These are phyloP conservation scores for Protobothrops mucrosquamatus DNA, from an alignment of 2,113 vertebrate genomes.

Conservation along the genomic window DNA sequence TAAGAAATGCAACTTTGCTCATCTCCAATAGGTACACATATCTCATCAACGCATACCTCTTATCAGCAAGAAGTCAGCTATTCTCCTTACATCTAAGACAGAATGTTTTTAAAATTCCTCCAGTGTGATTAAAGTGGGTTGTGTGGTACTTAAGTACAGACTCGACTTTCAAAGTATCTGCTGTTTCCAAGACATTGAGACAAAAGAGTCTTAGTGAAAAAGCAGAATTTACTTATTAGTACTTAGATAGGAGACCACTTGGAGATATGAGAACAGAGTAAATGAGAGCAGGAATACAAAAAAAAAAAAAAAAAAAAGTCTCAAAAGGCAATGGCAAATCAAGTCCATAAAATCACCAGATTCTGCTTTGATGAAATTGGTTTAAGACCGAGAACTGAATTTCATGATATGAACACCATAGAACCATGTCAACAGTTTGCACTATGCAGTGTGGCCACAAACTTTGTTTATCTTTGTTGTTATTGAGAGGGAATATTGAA, in stretches of 20 bases:
- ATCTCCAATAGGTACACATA: background rate
- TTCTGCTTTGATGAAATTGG: background rate
- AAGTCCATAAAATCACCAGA: background rate
- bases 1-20: background rate
- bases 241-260: background rate
- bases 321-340: background rate
- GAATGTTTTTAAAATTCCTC: background rate
- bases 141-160: background rate
- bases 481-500: background rate
- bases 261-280: background rate
- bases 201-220: background rate
- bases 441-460: background rate
- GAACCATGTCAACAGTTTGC: background rate
- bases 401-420: background rate
- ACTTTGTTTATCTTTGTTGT: background rate
- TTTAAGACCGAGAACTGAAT: background rate
- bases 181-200: background rate
- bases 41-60: background rate
- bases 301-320: too few relatives aligned
- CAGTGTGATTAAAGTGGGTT: background rate
- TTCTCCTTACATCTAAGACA: background rate
- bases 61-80: background rate
- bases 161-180: background rate
- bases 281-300: background rate
- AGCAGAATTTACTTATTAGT: background rate